A percentile compares a stretch with the other conserved stretches of the same genome.
Conservation (phyloP, 2,888 invertebrate species). For the Heliconius sara region DNA sequence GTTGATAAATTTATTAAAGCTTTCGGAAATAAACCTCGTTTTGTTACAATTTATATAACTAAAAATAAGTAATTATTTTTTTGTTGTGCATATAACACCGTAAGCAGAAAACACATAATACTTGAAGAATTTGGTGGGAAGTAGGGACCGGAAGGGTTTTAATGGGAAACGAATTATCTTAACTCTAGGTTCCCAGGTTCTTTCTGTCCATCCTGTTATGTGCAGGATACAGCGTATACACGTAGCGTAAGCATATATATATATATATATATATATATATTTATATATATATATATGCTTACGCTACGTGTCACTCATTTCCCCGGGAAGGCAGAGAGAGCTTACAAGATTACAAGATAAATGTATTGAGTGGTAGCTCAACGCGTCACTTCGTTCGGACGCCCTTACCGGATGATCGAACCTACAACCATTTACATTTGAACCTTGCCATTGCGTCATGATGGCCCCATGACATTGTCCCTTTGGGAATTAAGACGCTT, state of each 20-base stretch:
- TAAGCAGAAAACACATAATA: not conserved
- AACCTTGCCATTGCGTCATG: no score
- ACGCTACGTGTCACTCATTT: no score
- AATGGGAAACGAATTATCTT: not conserved
- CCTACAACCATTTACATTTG: no score
- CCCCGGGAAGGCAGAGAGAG: not conserved
- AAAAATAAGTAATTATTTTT: no score
- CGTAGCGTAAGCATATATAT: no score
- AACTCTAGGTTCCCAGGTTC: not conserved
- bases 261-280: no score
- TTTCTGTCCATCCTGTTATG: not conserved
- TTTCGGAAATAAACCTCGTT: not conserved
- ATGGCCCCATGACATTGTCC: no score
- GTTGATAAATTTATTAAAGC: constrained; percentile 5
- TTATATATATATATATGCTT: no score
- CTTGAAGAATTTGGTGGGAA: not conserved
- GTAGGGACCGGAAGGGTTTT: not conserved
- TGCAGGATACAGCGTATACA: not conserved
- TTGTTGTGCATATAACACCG: no score
- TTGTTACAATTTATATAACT: not conserved
- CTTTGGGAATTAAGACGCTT: no score
- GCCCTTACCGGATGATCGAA: no score
- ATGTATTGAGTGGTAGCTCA: not conserved
- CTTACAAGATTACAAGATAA: no score
- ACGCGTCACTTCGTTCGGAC: not conserved